Base-by-base conservation (phyloP, 2,113 vertebrate genomes). In the Nestor notabilis region DNA sequence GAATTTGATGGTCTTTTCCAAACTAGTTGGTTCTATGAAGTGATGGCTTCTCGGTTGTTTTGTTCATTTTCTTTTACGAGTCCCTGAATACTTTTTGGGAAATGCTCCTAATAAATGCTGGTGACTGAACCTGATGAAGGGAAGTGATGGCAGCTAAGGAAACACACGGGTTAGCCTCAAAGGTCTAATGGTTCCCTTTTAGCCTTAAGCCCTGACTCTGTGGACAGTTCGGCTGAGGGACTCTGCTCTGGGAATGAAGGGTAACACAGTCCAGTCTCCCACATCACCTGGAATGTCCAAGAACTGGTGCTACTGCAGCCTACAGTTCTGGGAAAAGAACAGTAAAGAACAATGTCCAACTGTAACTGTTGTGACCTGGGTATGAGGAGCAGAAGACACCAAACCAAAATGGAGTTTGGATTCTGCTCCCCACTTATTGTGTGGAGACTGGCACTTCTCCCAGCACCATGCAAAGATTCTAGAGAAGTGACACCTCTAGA, bases 381-480 rank as follows among this genome's bases (percentile, higher is more conserved):
- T 19, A 11, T 5, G 16, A 77, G 83, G 14, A 63, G 53, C 49
- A 75, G 55, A 82, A 44, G 78, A 63, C 55, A 64, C 29, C 13
- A 25, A 87, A 46, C 19, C n/a, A 47, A 72, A 60, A n/a, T 0
- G 4, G 75, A 65, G 58, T 37, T 56, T 41, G 33, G 71, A 72
- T 41, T 50, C 82, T 72, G 64, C 35, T 82, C 43, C 41, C 41
- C 33, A 44, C 11, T 55, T 17, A 17, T 64, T 7, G 0, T 0
- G 0, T 37, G 47, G 39, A 66, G 71, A 43, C 68, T 43, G 37
- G 53, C 53, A 50, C 64, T 50, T 61, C 56, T 35, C 58, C n/a
- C 20, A 21, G 39, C n/a, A 50, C 35, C 9, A 3, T 4, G 24
- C 0, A 3, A 29, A 71, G 69, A 18, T n/a, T 35, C 8, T 0